phyloP scores from a whole-genome alignment of 2,113 vertebrate genomes.

The Gadus chalcogrammus region DNA sequence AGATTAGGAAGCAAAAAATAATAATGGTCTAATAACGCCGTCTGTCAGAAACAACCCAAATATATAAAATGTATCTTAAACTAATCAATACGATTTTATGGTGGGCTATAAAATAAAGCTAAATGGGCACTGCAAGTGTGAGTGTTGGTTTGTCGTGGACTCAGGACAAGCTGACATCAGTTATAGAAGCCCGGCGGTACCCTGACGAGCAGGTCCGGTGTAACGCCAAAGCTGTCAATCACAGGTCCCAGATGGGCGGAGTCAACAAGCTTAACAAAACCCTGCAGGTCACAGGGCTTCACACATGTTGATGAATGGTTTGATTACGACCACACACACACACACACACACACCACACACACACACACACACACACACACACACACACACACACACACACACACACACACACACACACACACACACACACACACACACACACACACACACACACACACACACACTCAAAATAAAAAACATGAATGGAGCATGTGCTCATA shows the following conservation, averaged over 20 bases:
- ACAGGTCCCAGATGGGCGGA: conserved; percentile 20
- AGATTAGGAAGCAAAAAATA: too few species aligned
- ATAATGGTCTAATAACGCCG: too few species aligned
- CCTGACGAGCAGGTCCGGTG: too few species aligned
- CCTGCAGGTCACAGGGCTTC: conserved; percentile 22
- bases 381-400: background rate
- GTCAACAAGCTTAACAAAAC: conserved; percentile 72
- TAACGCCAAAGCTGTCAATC: too few species aligned
- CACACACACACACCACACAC: background rate
- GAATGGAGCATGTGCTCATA: background rate
- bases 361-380: background rate
- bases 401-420: background rate
- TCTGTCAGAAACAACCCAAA: too few species aligned
- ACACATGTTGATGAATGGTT: background rate
- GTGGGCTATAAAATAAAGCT: too few species aligned
- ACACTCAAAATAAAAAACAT: background rate
- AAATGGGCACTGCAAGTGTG: too few species aligned
- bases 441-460: background rate
- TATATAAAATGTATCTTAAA: too few species aligned
- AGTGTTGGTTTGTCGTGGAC: too few species aligned
- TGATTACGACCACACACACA: background rate
- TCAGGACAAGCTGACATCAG: too few species aligned
- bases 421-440: background rate
- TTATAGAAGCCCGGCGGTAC: background rate
- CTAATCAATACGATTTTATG: too few species aligned